phyloP scores from a whole-genome alignment of 1,140 invertebrate species.

The Scaptomyza pallida region DNA sequence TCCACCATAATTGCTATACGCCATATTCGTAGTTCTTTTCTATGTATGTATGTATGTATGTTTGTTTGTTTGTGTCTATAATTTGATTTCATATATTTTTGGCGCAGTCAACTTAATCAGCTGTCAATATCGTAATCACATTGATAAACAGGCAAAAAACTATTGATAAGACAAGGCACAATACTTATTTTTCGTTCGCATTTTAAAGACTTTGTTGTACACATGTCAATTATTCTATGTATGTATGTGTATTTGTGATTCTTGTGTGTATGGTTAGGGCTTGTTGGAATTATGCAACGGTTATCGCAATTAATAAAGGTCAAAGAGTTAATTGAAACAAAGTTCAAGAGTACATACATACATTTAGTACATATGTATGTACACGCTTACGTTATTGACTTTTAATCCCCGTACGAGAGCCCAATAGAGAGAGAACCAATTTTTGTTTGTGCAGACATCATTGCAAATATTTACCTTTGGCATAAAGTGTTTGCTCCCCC shows the following conservation, averaged over 20 bases:
- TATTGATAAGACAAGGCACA: conserved; percentile 59
- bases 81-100: conserved; percentile 33
- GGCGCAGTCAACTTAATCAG: conserved; percentile 49
- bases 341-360: conserved; percentile 39
- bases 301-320: conserved; percentile 68
- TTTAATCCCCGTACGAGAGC: conserved; percentile 14
- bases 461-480: conserved; percentile 36
- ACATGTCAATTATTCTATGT: conserved; percentile 11
- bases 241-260: background rate
- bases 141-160: conserved; percentile 47
- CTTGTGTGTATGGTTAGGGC: conserved; percentile 5
- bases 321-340: conserved; percentile 61
- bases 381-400: conserved; percentile 11
- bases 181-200: conserved; percentile 39
- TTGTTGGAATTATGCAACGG: conserved; percentile 36
- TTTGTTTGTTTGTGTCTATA: conserved; percentile 7
- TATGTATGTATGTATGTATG: conserved; percentile 16
- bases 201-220: conserved; percentile 10
- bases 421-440: conserved; percentile 2
- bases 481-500: background rate
- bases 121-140: conserved; percentile 52
- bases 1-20: conserved; percentile 3
- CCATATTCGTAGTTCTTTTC: background rate
- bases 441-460: conserved; percentile 37
- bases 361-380: background rate